Conservation (phyloP, 2,888 invertebrate genomes). For the Aphelenchoides bicaudatus region DNA sequence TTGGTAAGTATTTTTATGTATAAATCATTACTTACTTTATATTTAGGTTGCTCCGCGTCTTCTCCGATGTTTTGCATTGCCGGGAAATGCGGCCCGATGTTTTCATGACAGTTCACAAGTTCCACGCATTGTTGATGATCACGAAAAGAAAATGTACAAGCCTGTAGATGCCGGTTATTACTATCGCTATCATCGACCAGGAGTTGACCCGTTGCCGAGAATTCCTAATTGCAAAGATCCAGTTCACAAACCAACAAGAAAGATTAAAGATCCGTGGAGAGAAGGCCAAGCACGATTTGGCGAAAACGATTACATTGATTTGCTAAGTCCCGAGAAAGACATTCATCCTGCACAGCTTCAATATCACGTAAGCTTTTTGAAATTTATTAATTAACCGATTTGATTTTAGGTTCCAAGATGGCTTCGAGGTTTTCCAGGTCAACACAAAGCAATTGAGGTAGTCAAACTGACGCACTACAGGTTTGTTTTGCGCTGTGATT, state of each 20-base stretch:
- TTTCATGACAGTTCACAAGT: conserved; percentile 52
- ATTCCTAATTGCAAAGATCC: conserved; percentile 46
- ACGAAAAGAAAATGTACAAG: conserved; percentile 42
- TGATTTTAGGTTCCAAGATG: conserved; percentile 85
- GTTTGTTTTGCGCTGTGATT: background rate
- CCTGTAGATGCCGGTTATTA: conserved; percentile 48
- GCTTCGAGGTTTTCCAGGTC: conserved; percentile 81
- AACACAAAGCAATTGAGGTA: conserved; percentile 63
- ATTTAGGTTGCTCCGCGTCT: background rate
- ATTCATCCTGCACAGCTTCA: conserved; percentile 77
- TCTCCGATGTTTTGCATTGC: background rate
- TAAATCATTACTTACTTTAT: too few relatives aligned
- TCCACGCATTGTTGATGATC: conserved; percentile 55
- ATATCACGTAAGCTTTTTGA: too few relatives aligned
- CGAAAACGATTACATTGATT: conserved; percentile 66
- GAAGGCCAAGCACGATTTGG: conserved; percentile 44
- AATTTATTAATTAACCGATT: too few relatives aligned
- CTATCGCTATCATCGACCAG: conserved; percentile 55
- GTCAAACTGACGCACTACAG: conserved; percentile 59
- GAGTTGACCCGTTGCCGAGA: conserved; percentile 54
- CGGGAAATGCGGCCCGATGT: background rate
- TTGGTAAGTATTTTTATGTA: too few relatives aligned
- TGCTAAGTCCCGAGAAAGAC: conserved; percentile 65
- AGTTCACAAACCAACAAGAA: conserved; percentile 45
- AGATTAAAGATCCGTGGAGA: conserved; percentile 37